Conservation (phyloP, 2,888 invertebrate species). For the Rhodophaea formosa region DNA sequence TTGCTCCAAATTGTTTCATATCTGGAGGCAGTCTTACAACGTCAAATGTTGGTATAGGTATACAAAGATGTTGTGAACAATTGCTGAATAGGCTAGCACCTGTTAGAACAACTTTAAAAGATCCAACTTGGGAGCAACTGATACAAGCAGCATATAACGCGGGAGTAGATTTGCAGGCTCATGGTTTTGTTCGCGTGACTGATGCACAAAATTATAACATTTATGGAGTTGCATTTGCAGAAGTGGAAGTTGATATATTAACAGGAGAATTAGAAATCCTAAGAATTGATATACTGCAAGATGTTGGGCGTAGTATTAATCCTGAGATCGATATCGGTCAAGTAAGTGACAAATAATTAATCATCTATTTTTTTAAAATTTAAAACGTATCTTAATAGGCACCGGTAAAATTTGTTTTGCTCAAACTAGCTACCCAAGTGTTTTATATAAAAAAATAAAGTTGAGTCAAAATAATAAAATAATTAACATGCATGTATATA, state of each 20-base stretch:
- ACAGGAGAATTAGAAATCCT: constrained; percentile 83
- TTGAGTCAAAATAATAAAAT: no score
- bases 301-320: constrained; percentile 83
- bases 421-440: no score
- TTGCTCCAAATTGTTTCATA: constrained; percentile 82
- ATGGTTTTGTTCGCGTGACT: constrained; percentile 32
- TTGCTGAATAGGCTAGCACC: constrained; percentile 65
- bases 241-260: constrained; percentile 86
- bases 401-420: no score
- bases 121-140: constrained; percentile 73
- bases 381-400: no score
- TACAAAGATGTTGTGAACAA: constrained; percentile 69
- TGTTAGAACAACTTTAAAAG: constrained; percentile 48
- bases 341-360: constrained; percentile 38
- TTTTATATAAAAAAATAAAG: no score
- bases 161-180: constrained; percentile 43
- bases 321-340: constrained; percentile 85
- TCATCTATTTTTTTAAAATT: no score
- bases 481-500: no score
- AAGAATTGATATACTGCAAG: constrained; percentile 83
- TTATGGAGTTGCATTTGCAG: constrained; percentile 80
- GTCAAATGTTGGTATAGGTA: constrained; percentile 81
- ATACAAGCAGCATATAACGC: constrained; percentile 58
- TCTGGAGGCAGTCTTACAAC: constrained; percentile 86
- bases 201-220: constrained; percentile 45